Percentiles rank a stretch among this genome's conserved stretches.
phyloP scores from a whole-genome alignment of 2,888 invertebrate species.

The Cerastis rubricosa region DNA sequence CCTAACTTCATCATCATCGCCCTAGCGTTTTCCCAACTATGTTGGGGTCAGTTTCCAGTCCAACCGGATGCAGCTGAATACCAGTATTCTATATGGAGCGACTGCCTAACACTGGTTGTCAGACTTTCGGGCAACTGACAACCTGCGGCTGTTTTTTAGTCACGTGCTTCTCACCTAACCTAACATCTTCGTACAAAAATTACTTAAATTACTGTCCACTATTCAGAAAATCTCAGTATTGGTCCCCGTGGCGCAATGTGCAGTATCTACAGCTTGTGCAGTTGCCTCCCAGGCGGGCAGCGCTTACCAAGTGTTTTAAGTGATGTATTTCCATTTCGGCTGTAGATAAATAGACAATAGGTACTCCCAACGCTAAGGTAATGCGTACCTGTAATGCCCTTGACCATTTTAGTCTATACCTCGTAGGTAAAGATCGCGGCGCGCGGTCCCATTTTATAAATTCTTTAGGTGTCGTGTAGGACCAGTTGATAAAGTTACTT shows the following conservation, averaged over 20 bases:
- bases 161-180: not conserved
- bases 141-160: not conserved
- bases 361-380: not conserved
- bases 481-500: not conserved
- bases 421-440: not conserved
- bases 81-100: not conserved
- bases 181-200: not conserved
- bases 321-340: not conserved
- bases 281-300: not conserved
- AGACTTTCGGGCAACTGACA: too few species aligned
- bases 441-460: not conserved
- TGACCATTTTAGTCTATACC: not conserved
- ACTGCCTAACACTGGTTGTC: not conserved
- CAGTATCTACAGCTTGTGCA: not conserved
- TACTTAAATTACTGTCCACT: conserved; percentile 15
- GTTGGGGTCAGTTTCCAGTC: too few species aligned
- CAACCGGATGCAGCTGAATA: too few species aligned
- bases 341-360: conserved; percentile 1
- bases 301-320: not conserved
- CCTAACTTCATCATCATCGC: not conserved
- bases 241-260: not conserved
- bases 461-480: not conserved
- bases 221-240: not conserved
- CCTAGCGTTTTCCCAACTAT: too few species aligned
- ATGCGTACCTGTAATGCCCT: not conserved